phyloP scores from a whole-genome alignment of 23 tunicate genomes.

The Aplidium turbinatum region DNA sequence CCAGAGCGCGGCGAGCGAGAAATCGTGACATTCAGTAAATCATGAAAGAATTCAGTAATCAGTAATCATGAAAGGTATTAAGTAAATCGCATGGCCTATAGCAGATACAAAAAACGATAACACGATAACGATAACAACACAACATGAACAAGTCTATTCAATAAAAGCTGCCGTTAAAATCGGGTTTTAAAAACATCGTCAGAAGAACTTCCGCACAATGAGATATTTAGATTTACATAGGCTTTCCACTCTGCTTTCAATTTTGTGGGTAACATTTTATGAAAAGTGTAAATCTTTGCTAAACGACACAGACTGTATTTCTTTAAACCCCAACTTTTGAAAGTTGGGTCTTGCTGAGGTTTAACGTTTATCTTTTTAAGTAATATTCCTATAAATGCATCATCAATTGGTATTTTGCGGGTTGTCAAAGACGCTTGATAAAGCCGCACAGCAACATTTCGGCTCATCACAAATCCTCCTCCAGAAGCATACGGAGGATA shows the following conservation, averaged over 20 bases:
- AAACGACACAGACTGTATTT: conserved; percentile 40
- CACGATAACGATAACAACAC: too few relatives aligned
- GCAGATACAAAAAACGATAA: too few relatives aligned
- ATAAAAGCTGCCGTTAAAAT: too few relatives aligned
- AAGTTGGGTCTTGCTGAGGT: conserved; percentile 59
- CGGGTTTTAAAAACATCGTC: conserved; percentile 40
- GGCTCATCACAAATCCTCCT: conserved; percentile 83
- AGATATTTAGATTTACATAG: conserved; percentile 13
- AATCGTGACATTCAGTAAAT: too few relatives aligned
- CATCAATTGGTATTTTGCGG: conserved; percentile 83
- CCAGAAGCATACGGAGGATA: conserved; percentile 95
- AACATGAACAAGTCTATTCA: too few relatives aligned
- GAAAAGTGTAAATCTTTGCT: conserved; percentile 68
- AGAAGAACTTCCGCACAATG: conserved; percentile 22
- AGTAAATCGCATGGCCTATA: too few relatives aligned
- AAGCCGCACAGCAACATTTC: conserved; percentile 47
- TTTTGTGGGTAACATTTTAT: conserved; percentile 43
- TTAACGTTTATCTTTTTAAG: conserved; percentile 41
- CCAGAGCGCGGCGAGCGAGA: too few relatives aligned
- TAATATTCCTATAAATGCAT: conserved; percentile 84
- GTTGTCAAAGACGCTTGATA: conserved; percentile 51
- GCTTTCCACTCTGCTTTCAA: conserved; percentile 47
- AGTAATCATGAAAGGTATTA: too few relatives aligned
- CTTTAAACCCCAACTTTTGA: conserved; percentile 90
- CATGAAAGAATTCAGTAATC: too few relatives aligned